A percentile compares a stretch with the other conserved stretches of the same genome.
phyloP scores from a whole-genome alignment of 2,888 invertebrate species.

The Anorthoa munda region DNA sequence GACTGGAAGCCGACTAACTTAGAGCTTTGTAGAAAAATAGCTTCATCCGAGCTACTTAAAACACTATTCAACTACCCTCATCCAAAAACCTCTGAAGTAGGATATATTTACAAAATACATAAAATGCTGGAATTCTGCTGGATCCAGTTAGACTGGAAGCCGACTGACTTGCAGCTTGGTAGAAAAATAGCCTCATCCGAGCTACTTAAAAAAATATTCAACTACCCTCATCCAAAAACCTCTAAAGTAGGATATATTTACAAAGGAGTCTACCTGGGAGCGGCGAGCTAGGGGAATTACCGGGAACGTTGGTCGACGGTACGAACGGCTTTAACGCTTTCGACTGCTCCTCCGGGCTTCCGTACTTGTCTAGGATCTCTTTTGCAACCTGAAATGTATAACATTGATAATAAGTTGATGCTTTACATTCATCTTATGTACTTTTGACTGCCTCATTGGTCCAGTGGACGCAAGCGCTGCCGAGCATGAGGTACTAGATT shows the following conservation, averaged over 20 bases:
- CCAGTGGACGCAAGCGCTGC: too few relatives aligned
- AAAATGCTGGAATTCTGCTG: too few relatives aligned
- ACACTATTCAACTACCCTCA: background rate
- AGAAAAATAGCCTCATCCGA: background rate
- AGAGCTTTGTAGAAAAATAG: too few relatives aligned
- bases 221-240: background rate
- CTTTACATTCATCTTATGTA: too few relatives aligned
- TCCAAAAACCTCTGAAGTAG: slow-evolving; percentile 11
- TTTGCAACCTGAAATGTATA: slow-evolving; percentile 92
- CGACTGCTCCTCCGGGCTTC: slow-evolving; percentile 82
- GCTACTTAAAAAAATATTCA: slow-evolving; percentile 3
- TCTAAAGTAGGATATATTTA: slow-evolving; percentile 62
- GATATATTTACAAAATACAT: slow-evolving; percentile 70
- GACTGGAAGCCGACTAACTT: too few relatives aligned
- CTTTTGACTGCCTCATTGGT: too few relatives aligned
- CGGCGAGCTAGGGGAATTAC: slow-evolving; percentile 79
- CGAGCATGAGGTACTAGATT: too few relatives aligned
- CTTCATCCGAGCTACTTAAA: slow-evolving; percentile 14
- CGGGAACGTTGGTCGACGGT: slow-evolving; percentile 80
- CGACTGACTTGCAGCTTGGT: too few relatives aligned
- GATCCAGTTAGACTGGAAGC: too few relatives aligned
- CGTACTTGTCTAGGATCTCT: slow-evolving; percentile 96
- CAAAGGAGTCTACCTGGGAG: slow-evolving; percentile 80
- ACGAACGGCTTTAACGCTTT: slow-evolving; percentile 83
- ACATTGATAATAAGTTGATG: background rate